Base-by-base conservation (phyloP, 2,797 vertebrate genomes). In the Urocyon cinereoargenteus region DNA sequence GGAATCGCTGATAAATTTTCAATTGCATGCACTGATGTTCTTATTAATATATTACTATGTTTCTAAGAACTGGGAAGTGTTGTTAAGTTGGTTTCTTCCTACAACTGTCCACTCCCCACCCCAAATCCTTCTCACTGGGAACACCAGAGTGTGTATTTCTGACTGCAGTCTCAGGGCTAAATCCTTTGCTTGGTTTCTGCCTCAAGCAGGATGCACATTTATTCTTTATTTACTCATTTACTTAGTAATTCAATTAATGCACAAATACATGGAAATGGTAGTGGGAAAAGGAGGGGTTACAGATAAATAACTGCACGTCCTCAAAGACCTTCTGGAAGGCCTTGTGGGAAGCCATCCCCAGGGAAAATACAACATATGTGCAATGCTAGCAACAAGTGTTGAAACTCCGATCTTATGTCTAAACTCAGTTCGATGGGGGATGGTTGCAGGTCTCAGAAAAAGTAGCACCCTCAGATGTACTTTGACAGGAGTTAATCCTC, bases 151-250 rank as follows among this genome's bases (percentile, higher is more conserved):
- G 22, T 79, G 13, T 31, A 5, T 55, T 59, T 95, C 51, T 86
- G 85, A 90, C 12, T 82, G 53, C 51, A 73, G 24, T 64, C 21
- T 86, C 40, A 66, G 62, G 26, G 9, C 24, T 88, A 73, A 95
- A 57, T 85, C 19, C 15, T 95, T 92, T 66, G 7, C n/a, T 90
- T 96, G 22, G 16, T 57, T 91, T 70, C 45, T 92, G 40, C 28
- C 21, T 45, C 64, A 59, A 10, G 49, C 40, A 55, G 16, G 40
- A 85, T 75, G 36, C 4, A 61, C 16, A 26, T 59, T 91, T 61
- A 19, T 81, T 49, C 68, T 49, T 70, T 66, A 14, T 51, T 59
- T 57, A 19, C 18, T 19, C 21, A 64, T 83, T 95, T 15, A 51
- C 68, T 86, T 83, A 73, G n/a, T 55, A 59, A 82, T 62, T 82